Conservation (phyloP, 2,113 vertebrate genomes). For the Tylochromis polylepis region DNA sequence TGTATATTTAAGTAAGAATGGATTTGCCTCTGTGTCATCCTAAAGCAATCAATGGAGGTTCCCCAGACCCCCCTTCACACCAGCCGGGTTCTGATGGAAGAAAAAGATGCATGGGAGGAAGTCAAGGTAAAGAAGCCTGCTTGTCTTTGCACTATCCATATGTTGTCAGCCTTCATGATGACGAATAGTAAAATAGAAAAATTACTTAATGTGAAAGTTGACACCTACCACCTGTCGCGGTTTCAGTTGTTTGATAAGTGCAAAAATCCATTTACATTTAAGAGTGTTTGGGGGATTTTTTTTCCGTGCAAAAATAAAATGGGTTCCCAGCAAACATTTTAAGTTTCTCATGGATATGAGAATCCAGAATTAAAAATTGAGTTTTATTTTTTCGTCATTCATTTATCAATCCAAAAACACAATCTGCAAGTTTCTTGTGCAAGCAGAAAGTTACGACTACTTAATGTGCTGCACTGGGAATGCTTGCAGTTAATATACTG, state of each 20-base stretch:
- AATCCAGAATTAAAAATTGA: background rate
- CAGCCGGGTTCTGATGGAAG: constrained; percentile 93
- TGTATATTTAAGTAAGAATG: background rate
- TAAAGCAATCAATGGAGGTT: constrained; percentile 92
- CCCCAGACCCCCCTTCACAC: constrained; percentile 97
- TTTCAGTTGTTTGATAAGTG: background rate
- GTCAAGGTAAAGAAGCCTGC: constrained; percentile 81
- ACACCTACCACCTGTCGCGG: background rate
- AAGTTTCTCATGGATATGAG: background rate
- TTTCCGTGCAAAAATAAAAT: background rate
- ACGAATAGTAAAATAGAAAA: background rate
- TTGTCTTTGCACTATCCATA: background rate
- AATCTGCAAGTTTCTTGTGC: background rate
- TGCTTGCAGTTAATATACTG: background rate
- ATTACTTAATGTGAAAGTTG: background rate
- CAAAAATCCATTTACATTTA: background rate
- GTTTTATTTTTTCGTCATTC: background rate
- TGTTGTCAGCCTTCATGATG: background rate
- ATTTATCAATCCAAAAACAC: background rate
- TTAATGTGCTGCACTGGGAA: background rate
- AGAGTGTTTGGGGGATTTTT: background rate
- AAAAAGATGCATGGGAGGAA: constrained; percentile 94
- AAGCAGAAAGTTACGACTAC: background rate
- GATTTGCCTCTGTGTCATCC: background rate
- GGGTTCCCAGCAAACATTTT: background rate